Evolutionary conservation across 2,797 vertebrate species (phyloP), one percentile per base, ranked within the genome.

Genomic region (Microhierax caerulescens): DNA sequence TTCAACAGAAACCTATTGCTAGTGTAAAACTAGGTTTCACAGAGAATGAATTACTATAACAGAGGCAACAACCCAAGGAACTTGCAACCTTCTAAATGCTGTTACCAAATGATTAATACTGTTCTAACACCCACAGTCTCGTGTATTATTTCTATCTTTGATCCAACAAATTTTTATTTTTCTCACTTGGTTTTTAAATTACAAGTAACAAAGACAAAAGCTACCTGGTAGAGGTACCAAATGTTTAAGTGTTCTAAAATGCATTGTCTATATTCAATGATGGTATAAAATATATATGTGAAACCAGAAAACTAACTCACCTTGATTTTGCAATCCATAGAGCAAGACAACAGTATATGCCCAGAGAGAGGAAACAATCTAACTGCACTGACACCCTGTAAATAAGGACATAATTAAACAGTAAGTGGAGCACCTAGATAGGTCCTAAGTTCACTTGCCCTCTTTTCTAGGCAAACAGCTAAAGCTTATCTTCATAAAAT

Each of bases 291-390:
- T 3, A 9, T 2, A 45, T 5, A 28, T 2, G 61, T 8, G 34
- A 65, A 85, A 84, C 39, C 6, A 81, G 45, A 72, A 92, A 84
- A 90, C 85, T 50, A 76, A 87, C 97, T 97, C 97, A 99, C 99
- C 99, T 99, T 99, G 95, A 99, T 99, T 97, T 99, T 99, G 97
- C 99, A 99, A 97, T 99, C 99, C 99, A 99, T 99, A 86, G 99
- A 99, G 95, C 97, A 98, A 87, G 99, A 99, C 54, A 99, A 98
- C 94, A 99, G 95, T 53, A 99, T 98, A 97, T 99, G 99, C 73
- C 99, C 99, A 76, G 99, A 99, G 8, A 94, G 97, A 36, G 99
- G 99, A 95, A 99, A 99, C 67, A 99, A 97, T 41, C 99, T 98
- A 90, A 99, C 99, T 15, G 99, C 99, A 95, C 99, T 99, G 98